Evolutionary conservation across 2,797 vertebrate genomes (phyloP).

Genomic region (Mus minutoides): DNA sequence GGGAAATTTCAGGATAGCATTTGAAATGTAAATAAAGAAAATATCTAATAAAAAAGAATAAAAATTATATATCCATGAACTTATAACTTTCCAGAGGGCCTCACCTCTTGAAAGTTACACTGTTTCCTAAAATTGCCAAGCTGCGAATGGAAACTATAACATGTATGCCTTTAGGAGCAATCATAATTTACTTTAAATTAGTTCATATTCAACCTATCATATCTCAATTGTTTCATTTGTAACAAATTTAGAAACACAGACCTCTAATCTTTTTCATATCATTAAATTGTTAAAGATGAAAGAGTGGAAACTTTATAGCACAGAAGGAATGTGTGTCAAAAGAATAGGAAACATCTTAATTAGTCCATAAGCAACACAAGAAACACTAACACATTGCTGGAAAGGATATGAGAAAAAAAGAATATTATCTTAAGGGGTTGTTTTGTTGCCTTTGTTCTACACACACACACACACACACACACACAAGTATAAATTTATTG

Average conservation of each 20-base stretch:
- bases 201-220: background rate
- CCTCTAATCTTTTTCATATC: background rate
- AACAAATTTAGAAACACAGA: background rate
- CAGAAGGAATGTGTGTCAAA: background rate
- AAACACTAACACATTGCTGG: background rate
- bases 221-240: background rate
- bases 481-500: background rate
- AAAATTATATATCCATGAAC: no score
- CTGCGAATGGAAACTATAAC: background rate
- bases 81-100: no score
- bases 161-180: background rate
- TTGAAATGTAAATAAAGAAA: no score
- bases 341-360: background rate
- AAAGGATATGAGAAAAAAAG: background rate
- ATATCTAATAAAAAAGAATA: no score
- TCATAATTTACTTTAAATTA: background rate
- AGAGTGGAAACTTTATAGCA: background rate
- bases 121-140: background rate
- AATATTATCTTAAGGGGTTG: background rate
- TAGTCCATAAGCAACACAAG: background rate
- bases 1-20: no score
- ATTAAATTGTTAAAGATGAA: slow-evolving; percentile 16
- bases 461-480: background rate
- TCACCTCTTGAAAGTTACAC: background rate
- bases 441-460: background rate